Percentiles rank a stretch among this genome's conserved stretches.
These are phyloP conservation scores for Melanotaenia nigrans DNA, from an alignment of 2,797 vertebrate species.

Conservation along the genomic window DNA sequence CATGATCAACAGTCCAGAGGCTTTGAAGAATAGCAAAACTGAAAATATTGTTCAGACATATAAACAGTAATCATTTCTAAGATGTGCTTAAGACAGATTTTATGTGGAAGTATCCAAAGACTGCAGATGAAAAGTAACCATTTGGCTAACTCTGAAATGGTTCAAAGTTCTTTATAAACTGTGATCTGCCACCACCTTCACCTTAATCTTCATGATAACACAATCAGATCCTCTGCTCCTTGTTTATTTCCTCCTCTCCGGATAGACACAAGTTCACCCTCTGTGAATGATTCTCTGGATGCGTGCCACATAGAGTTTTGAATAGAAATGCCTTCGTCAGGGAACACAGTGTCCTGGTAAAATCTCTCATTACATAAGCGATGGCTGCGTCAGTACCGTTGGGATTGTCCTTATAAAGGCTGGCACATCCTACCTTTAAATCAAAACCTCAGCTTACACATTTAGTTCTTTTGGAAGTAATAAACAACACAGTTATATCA, in stretches of 20 bases:
- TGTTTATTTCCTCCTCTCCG: constrained; percentile 34
- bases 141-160: too few species aligned
- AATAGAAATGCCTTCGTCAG: constrained; percentile 71
- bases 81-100: too few species aligned
- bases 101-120: too few species aligned
- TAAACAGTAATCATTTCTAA: too few species aligned
- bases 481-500: not conserved
- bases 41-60: too few species aligned
- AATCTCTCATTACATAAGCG: constrained; percentile 68
- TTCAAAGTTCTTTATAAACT: not conserved
- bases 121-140: too few species aligned
- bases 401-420: constrained; percentile 47
- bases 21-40: too few species aligned
- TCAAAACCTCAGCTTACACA: constrained; percentile 28
- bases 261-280: constrained; percentile 26
- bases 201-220: constrained; percentile 1
- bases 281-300: constrained; percentile 50
- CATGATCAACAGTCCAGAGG: too few species aligned
- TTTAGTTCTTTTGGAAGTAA: constrained; percentile 9
- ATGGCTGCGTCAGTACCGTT: constrained; percentile 38
- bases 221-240: constrained; percentile 8
- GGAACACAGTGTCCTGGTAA: constrained; percentile 67
- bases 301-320: constrained; percentile 36
- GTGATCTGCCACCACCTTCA: not conserved
- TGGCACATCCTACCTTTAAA: not conserved